Base-by-base conservation (phyloP, 37 sponge, comb jelly and placozoan genomes). In the Beroe forskalii region DNA sequence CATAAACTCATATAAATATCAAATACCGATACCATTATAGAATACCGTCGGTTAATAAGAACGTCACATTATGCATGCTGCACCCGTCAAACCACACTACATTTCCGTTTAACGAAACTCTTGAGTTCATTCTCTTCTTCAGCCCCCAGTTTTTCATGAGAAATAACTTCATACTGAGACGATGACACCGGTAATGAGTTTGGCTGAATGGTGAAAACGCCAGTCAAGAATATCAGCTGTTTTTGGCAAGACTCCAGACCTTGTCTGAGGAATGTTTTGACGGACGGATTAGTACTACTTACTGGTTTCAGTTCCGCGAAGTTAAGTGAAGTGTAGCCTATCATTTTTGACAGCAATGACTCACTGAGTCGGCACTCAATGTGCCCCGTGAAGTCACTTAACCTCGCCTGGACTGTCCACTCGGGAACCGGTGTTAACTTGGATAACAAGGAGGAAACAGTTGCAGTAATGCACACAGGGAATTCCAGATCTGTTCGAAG, bases 191-290 rank as follows among this genome's bases (percentile, higher is more conserved):
- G 2, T 2, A 69, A 17, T 8, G 72, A 33, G 72, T 69, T 69
- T 19, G 32, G 32, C 39, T 80, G 55, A 44, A 80, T 27, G 27
- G 30, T 25, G 20, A 80, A 80, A 1, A 23, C 27, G 3, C 86
- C 86, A 14, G 86, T 80, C 40, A 38, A 9, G 27, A 80, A 80
- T 27, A 4, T 38, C 4, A 80, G 28, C 43, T 80, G n/a, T 9
- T 25, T 42, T 25, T 80, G 86, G 35, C 43, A 80, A 20, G 55
- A n/a, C 27, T 80, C 86, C 86, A 80, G 55, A 41, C 86, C 86
- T 20, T 17, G 20, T 25, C 86, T 80, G 12, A 80, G 17, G 30
- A 44, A 80, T 27, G 55, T 6, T 44, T 43, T 80, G 12, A 80
- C 40, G 0, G 28, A 32, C 24, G 43, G 86, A 48, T 80, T 44